Percentiles rank a stretch among this genome's conserved stretches.
Conservation (phyloP, 30 jellyfish, hydroid and myxozoan genomes). For the Chrysaora quinquecirrha region DNA sequence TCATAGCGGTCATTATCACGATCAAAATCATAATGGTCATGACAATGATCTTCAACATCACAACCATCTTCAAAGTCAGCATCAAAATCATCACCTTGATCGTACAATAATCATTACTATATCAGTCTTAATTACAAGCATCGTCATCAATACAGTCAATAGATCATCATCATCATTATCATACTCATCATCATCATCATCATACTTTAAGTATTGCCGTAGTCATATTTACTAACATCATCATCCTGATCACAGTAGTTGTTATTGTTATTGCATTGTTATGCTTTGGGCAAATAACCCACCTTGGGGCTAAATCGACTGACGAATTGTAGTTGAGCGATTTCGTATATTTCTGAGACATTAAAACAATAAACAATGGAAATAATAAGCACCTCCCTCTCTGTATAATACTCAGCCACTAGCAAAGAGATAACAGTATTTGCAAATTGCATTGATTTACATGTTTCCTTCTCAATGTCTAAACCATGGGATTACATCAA, state of each 20-base stretch:
- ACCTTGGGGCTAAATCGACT: neutral
- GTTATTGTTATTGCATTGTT: no score
- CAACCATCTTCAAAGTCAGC: no score
- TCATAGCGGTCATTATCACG: neutral
- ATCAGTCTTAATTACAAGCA: no score
- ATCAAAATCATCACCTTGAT: no score
- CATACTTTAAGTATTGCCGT: no score
- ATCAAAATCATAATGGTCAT: neutral
- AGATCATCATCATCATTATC: no score
- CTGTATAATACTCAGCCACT: neutral
- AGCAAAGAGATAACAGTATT: constrained; percentile 7
- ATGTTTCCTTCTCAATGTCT: constrained; percentile 10
- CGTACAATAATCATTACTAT: no score
- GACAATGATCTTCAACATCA: no score
- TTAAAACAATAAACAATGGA: neutral
- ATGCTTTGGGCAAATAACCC: neutral
- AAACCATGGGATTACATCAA: neutral
- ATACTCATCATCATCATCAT: no score
- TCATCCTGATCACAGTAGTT: no score
- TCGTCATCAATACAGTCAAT: no score
- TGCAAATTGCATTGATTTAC: constrained; percentile 16
- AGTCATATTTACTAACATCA: no score
- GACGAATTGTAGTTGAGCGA: neutral
- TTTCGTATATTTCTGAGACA: neutral
- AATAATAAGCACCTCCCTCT: constrained; percentile 9